phyloP scores from a whole-genome alignment of 2,797 vertebrate genomes.

The Delichon dasypus region DNA sequence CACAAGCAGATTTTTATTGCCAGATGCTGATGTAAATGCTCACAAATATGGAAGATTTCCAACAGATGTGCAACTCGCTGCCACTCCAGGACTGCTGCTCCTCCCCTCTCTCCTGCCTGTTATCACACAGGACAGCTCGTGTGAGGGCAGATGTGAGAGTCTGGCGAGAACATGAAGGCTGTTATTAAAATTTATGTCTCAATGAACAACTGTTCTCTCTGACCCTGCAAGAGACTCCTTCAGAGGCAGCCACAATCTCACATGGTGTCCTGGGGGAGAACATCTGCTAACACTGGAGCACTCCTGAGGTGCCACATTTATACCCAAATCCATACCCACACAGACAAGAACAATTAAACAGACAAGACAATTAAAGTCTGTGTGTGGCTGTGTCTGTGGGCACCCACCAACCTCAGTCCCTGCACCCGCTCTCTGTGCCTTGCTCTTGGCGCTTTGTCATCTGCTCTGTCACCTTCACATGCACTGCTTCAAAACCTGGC shows the following conservation, averaged over 20 bases:
- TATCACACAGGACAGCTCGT: background rate
- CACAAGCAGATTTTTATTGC: background rate
- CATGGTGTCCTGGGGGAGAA: rapidly evolving
- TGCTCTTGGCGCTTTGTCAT: background rate
- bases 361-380: background rate
- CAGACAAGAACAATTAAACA: background rate
- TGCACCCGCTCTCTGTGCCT: background rate
- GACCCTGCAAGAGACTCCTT: background rate
- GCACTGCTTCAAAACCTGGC: background rate
- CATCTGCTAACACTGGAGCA: background rate
- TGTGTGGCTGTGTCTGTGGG: background rate
- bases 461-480: background rate
- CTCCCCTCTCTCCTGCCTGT: background rate
- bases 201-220: background rate
- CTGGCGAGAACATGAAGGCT: background rate
- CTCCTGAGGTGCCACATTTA: background rate
- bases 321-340: background rate
- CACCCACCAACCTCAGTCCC: background rate
- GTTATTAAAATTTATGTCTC: background rate
- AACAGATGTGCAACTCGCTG: background rate
- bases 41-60: background rate
- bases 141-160: background rate
- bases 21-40: background rate
- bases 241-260: background rate
- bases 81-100: background rate